Conservation (phyloP, 2,797 vertebrate species). For the Sphaeramia orbicularis region DNA sequence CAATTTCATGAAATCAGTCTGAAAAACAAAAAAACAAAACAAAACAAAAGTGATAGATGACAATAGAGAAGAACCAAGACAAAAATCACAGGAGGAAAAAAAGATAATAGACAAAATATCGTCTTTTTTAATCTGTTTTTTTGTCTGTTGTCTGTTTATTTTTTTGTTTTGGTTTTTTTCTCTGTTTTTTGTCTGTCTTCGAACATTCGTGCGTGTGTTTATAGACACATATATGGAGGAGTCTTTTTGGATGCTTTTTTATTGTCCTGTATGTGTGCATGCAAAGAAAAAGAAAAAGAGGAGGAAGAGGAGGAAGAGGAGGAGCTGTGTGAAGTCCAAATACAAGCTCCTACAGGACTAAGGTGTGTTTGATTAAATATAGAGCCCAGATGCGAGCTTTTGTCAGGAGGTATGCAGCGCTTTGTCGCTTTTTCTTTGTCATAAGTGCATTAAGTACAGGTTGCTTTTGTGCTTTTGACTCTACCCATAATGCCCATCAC, state of each 20-base stretch:
- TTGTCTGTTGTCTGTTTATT: too few species aligned
- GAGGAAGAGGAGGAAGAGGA: neutral
- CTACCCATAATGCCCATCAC: slow-evolving; percentile 50
- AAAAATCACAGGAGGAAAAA: too few species aligned
- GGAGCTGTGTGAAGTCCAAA: slow-evolving; percentile 25
- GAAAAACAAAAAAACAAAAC: too few species aligned
- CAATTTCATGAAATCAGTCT: too few species aligned
- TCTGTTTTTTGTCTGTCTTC: too few species aligned
- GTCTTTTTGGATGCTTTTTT: slow-evolving; percentile 44
- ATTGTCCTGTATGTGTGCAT: slow-evolving; percentile 22
- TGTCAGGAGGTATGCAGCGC: slow-evolving; percentile 60
- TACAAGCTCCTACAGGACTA: slow-evolving; percentile 78
- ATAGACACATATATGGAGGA: too few species aligned
- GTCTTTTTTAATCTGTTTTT: too few species aligned
- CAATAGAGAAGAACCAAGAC: too few species aligned
- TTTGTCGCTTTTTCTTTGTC: slow-evolving; percentile 18
- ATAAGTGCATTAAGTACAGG: slow-evolving; percentile 38
- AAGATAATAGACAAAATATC: too few species aligned
- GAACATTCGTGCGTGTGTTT: too few species aligned
- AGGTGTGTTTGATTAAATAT: slow-evolving; percentile 70
- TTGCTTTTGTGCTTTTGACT: slow-evolving; percentile 57
- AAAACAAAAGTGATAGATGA: too few species aligned
- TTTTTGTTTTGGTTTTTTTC: too few species aligned
- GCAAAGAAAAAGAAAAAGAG: slow-evolving; percentile 23
- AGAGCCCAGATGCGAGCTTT: slow-evolving; percentile 62